Evolutionary conservation across 2,888 invertebrate genomes (phyloP), one percentile per base, ranked within the genome.

Genomic region (Nowickia ferox): DNA sequence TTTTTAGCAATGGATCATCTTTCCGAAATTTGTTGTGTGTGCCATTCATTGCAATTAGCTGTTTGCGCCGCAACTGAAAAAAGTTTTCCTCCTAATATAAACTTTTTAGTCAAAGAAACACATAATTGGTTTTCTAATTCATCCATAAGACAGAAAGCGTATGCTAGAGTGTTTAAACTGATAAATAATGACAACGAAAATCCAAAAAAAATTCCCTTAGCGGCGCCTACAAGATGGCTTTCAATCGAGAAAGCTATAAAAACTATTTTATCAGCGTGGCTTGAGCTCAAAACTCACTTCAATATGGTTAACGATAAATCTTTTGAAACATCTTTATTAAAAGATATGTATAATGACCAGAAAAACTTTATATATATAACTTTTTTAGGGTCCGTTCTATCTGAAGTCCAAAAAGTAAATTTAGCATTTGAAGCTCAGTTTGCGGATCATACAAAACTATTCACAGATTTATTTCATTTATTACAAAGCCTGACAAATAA

Each of bases 351-450:
- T 15, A 46, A 46, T 46, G 46, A 46, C 15, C 9, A 1, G 2
- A 46, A 46, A 46, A 46, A 46, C 15, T 46, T 46, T 8, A 9
- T 46, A 15, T 46, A 46, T 15, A 15, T 46, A 46, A 46, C 46
- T 2, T 46, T 15, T 15, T 46, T 46, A 46, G 46, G 3, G 15
- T 8, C 8, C 15, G 6, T 46, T 1, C 15, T 46, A 15, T 3
- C 13, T 8, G 46, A 46, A 46, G 46, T 46, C 1, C 46, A 46
- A 46, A 51, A 38, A 38, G 48, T 77, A 9, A 77, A 77, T 46
- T 1, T 59, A 3, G 57, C 77, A 11, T 77, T 68, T 48, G 77
- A 77, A 40, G 30, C 68, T 11, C 42, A 59, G 57, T 44, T 30
- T 57, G 57, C 55, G 0, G 71, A 71, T 15, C 71, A 71, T 44